Conservation (phyloP, 2,888 invertebrate genomes). For the Lasius platythorax region DNA sequence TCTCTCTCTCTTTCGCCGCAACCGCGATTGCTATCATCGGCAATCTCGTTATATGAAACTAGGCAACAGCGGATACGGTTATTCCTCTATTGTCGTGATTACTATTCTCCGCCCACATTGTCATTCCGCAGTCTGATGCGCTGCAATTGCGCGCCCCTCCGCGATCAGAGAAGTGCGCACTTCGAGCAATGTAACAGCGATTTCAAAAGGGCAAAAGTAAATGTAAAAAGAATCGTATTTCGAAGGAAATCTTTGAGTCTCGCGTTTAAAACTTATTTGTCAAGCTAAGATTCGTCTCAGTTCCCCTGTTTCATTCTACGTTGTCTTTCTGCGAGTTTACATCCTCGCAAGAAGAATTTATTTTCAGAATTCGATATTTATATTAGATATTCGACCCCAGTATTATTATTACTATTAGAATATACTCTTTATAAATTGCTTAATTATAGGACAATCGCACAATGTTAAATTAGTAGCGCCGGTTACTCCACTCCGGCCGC, state of each 20-base stretch:
- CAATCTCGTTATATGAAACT: slow-evolving; percentile 68
- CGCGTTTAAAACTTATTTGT: neutral
- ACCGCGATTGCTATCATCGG: slow-evolving; percentile 62
- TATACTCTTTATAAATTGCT: slow-evolving; percentile 4
- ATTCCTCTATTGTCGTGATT: slow-evolving; percentile 75
- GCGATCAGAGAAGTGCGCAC: neutral
- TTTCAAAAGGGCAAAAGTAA: slow-evolving; percentile 5
- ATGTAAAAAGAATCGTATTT: neutral
- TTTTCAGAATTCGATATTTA: neutral
- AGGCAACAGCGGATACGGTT: slow-evolving; percentile 63
- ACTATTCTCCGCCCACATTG: slow-evolving; percentile 67
- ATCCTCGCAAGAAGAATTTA: neutral
- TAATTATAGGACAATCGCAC: slow-evolving; percentile 27
- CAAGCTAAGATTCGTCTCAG: neutral
- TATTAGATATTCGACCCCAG: neutral
- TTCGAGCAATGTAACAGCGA: neutral
- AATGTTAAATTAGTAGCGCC: slow-evolving; percentile 1
- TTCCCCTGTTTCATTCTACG: neutral
- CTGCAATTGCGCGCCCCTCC: slow-evolving; percentile 57
- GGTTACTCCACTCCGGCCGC: slow-evolving; percentile 7
- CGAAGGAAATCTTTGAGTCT: neutral
- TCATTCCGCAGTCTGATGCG: slow-evolving; percentile 58
- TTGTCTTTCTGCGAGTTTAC: neutral
- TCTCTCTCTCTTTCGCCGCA: slow-evolving; percentile 32
- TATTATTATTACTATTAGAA: slow-evolving; percentile 10